Percentiles rank a stretch among this genome's conserved stretches.
Evolutionary conservation across 2,113 vertebrate genomes (phyloP).

Genomic region (Apus apus): DNA sequence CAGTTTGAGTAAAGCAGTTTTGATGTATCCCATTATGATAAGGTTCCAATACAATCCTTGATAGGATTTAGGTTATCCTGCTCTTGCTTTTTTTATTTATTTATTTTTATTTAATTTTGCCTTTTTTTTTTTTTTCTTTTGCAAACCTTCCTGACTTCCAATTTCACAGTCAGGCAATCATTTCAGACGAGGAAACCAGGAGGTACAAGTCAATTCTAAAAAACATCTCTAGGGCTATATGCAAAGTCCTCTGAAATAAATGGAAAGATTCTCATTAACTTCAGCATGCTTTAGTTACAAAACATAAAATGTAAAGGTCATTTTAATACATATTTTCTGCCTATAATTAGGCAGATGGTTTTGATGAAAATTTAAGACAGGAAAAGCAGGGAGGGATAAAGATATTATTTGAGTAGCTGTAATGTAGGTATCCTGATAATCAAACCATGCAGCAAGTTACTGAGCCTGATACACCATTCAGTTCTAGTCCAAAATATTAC

Average conservation of each 20-base stretch:
- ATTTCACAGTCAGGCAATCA: neutral
- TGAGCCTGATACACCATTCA: neutral
- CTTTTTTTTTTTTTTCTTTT: neutral
- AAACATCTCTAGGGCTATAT: neutral
- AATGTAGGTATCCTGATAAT: neutral
- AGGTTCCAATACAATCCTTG: neutral
- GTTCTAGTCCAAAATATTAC: conserved; percentile 53
- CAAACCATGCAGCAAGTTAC: neutral
- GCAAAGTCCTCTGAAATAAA: neutral
- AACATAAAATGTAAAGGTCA: neutral
- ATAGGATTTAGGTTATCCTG: neutral
- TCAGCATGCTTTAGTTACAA: neutral
- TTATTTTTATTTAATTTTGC: neutral
- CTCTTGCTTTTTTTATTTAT: neutral
- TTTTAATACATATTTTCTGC: conserved; percentile 1
- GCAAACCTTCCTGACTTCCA: neutral
- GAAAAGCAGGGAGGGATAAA: neutral
- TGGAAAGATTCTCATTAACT: neutral
- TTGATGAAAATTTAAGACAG: neutral
- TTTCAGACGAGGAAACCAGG: neutral
- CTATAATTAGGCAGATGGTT: neutral
- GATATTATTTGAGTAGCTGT: neutral
- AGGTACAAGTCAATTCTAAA: neutral
- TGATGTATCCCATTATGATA: neutral
- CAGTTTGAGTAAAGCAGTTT: neutral